These are phyloP conservation scores for Meloidogyne chitwoodi DNA, from an alignment of 1,140 invertebrate species.

Conservation along the genomic window DNA sequence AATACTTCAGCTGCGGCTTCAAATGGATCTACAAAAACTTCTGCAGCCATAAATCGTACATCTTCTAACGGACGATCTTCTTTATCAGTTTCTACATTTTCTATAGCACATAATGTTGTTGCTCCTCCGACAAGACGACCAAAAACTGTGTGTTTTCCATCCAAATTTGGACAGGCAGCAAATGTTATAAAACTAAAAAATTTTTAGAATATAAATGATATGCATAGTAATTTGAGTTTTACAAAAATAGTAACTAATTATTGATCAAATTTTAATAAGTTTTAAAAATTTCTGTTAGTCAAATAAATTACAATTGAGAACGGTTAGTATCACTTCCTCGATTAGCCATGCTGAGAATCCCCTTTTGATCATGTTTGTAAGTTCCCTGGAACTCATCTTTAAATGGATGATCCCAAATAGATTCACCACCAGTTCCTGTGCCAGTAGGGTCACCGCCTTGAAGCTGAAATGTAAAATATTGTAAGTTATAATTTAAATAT, in stretches of 20 bases:
- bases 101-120: constrained; percentile 83
- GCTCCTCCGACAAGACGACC: constrained; percentile 92
- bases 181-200: constrained; percentile 93
- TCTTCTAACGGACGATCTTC: constrained; percentile 59
- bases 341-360: constrained; percentile 95
- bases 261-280: too few species aligned
- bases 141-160: constrained; percentile 93
- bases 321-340: constrained; percentile 90
- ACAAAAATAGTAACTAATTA: too few species aligned
- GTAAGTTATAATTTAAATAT: constrained; percentile 23
- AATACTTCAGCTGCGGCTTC: constrained; percentile 48
- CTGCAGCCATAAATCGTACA: constrained; percentile 45
- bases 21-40: constrained; percentile 57
- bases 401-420: constrained; percentile 88
- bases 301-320: constrained; percentile 87
- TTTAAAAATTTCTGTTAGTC: too few species aligned
- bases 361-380: constrained; percentile 81
- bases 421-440: constrained; percentile 86
- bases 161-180: constrained; percentile 87
- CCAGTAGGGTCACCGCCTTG: constrained; percentile 98
- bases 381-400: constrained; percentile 89
- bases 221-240: too few species aligned
- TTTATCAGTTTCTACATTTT: constrained; percentile 88
- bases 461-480: constrained; percentile 70
- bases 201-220: too few species aligned